Conservation (phyloP, 2,888 invertebrate genomes). For the Mimas tiliae region DNA sequence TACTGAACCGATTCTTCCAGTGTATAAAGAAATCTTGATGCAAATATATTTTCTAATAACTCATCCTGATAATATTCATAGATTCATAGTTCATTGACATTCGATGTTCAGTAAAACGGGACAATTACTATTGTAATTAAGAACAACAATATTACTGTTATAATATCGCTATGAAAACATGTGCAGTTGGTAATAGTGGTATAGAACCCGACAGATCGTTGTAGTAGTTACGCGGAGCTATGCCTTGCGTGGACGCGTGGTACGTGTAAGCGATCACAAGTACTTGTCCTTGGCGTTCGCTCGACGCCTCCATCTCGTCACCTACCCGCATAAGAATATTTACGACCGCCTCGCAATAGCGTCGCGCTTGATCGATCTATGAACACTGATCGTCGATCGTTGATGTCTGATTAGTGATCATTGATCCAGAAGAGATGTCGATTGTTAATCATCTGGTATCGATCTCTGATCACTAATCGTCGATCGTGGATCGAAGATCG, state of each 20-base stretch:
- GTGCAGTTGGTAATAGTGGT: constrained; percentile 66
- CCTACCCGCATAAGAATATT: constrained; percentile 28
- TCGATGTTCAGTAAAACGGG: constrained; percentile 30
- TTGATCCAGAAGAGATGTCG: neutral
- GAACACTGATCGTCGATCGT: neutral
- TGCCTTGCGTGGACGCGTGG: constrained; percentile 84
- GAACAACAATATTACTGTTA: neutral
- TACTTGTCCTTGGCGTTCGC: constrained; percentile 76
- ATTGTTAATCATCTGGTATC: neutral
- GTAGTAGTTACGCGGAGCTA: constrained; percentile 79
- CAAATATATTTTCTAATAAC: constrained; percentile 5
- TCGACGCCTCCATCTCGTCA: constrained; percentile 58
- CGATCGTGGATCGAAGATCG: neutral
- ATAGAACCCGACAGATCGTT: constrained; percentile 75
- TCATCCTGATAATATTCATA: neutral
- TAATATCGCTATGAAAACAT: constrained; percentile 69
- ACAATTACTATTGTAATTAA: neutral
- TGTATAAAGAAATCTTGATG: neutral
- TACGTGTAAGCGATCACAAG: constrained; percentile 82
- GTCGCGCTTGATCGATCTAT: neutral
- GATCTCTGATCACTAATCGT: neutral
- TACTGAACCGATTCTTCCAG: neutral
- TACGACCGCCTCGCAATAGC: neutral
- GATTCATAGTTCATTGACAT: constrained; percentile 26
- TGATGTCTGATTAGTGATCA: neutral